Conservation (phyloP, 2,113 vertebrate species). For the Pipra filicauda region DNA sequence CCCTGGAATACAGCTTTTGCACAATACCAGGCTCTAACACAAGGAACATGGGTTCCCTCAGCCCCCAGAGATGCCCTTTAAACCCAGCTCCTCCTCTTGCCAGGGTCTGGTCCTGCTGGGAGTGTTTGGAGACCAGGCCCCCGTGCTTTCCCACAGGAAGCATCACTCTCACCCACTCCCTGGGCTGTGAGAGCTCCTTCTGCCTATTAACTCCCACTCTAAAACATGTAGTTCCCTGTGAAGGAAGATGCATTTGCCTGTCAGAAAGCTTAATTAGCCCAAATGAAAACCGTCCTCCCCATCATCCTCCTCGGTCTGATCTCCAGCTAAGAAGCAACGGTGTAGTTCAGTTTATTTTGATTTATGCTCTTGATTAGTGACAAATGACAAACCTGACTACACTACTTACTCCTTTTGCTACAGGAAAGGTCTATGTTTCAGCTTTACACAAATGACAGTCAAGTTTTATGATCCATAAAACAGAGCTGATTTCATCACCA, state of each 20-base stretch:
- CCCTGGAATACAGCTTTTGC: not conserved
- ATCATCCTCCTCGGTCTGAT: not conserved
- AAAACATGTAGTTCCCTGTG: not conserved
- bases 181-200: not conserved
- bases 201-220: slow-evolving; percentile 48
- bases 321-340: not conserved
- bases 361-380: not conserved
- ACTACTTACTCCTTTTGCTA: not conserved
- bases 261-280: slow-evolving; percentile 31
- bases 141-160: not conserved
- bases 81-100: not conserved
- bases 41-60: not conserved
- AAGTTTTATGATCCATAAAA: not conserved
- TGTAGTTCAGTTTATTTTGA: not conserved
- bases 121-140: not conserved
- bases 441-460: not conserved
- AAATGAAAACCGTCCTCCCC: slow-evolving; percentile 7
- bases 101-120: not conserved
- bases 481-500: accelerated
- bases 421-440: not conserved
- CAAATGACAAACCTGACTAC: not conserved
- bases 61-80: not conserved
- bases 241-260: not conserved
- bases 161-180: slow-evolving; percentile 36
- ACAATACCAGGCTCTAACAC: not conserved